phyloP scores from a whole-genome alignment of 1,140 invertebrate genomes.

The Aphaenogaster ashmeadi region DNA sequence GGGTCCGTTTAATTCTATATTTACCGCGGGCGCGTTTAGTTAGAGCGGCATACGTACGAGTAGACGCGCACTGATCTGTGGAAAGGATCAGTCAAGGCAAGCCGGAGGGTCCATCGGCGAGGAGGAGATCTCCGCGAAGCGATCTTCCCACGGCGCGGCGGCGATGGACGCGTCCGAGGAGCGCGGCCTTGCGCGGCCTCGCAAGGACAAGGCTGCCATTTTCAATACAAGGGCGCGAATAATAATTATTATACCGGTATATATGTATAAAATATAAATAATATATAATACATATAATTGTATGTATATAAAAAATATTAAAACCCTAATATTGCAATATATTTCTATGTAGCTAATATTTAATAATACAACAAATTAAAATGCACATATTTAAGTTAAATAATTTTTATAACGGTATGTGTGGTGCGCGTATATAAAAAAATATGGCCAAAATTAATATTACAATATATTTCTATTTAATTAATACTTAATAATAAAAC shows the following conservation, averaged over 20 bases:
- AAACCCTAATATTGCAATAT: no score
- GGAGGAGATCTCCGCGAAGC: slow-evolving; percentile 63
- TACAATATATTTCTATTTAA: no score
- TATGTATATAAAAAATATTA: not conserved
- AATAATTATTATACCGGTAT: slow-evolving; percentile 72
- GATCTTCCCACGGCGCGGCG: slow-evolving; percentile 80
- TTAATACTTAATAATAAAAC: no score
- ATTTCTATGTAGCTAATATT: no score
- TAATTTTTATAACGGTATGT: not conserved
- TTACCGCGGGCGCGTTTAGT: slow-evolving; percentile 72
- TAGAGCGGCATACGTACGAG: slow-evolving; percentile 32
- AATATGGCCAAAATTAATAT: no score
- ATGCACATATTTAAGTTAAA: no score
- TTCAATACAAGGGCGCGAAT: slow-evolving; percentile 77
- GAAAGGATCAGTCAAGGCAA: slow-evolving; percentile 74
- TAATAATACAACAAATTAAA: no score
- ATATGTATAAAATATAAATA: not conserved
- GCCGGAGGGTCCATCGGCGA: slow-evolving; percentile 74
- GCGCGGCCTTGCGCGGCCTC: slow-evolving; percentile 76
- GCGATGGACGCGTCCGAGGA: slow-evolving; percentile 18
- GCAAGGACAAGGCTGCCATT: slow-evolving; percentile 84
- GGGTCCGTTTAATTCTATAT: slow-evolving; percentile 78
- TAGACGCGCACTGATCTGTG: slow-evolving; percentile 70
- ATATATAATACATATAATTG: not conserved
- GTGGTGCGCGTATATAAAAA: no score